Evolutionary conservation across 2,797 vertebrate genomes (phyloP).

Genomic region (Chanos chanos): DNA sequence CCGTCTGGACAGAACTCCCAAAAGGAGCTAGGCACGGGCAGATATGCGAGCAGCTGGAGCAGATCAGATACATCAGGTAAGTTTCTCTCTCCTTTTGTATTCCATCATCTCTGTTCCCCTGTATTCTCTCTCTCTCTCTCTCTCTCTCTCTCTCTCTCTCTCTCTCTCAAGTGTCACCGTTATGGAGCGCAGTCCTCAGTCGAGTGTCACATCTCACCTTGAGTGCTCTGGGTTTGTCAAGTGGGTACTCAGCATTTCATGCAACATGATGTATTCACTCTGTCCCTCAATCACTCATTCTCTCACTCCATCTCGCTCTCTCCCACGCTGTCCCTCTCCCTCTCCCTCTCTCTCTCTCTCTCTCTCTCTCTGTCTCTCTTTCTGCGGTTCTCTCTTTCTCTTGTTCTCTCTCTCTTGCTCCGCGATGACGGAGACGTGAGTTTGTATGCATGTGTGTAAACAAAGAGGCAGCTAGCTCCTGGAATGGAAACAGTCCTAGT

Average conservation of each 20-base stretch:
- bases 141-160: background rate
- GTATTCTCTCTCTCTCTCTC: background rate
- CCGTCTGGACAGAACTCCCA: conserved; percentile 40
- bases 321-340: background rate
- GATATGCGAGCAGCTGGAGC: no score
- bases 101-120: background rate
- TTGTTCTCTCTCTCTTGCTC: background rate
- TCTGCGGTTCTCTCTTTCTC: background rate
- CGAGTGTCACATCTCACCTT: background rate
- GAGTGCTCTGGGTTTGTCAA: background rate
- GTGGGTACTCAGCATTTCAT: background rate
- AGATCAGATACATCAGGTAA: conserved; percentile 64
- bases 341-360: background rate
- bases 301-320: conserved; percentile 36
- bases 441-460: conserved; percentile 31
- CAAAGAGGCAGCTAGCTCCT: conserved; percentile 32
- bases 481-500: conserved; percentile 52
- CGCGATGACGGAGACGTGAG: background rate
- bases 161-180: background rate
- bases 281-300: conserved; percentile 22
- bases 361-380: background rate
- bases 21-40: no score
- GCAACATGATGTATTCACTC: background rate
- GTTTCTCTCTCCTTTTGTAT: conserved; percentile 13
- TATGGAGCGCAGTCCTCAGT: conserved; percentile 19